These are phyloP conservation scores for Catalaphyllia jardinei DNA, from an alignment of 64 coral and sea anemone genomes.

Conservation along the genomic window DNA sequence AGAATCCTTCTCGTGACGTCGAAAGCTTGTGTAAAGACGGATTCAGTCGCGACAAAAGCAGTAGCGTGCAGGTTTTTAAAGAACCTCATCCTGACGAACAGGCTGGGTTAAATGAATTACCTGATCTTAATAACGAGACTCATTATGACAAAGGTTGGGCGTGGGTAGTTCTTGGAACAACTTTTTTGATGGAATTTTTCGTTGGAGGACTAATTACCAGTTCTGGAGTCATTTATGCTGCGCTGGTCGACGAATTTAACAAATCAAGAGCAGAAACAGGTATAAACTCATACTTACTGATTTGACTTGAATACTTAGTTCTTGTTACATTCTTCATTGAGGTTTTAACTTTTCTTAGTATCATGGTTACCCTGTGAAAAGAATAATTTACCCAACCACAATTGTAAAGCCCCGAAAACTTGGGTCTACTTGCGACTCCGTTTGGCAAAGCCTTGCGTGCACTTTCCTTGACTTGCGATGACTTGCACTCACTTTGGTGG, in stretches of 20 bases:
- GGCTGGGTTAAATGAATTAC: background rate
- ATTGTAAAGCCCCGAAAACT: too few relatives aligned
- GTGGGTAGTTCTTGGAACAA: constrained; percentile 22
- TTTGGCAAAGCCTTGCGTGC: too few relatives aligned
- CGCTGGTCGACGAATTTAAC: constrained; percentile 44
- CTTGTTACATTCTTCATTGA: too few relatives aligned
- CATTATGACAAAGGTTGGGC: constrained; percentile 50
- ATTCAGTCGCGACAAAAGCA: background rate
- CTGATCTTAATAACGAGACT: background rate
- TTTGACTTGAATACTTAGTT: background rate
- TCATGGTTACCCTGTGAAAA: too few relatives aligned
- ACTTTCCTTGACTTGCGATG: too few relatives aligned
- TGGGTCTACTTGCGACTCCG: too few relatives aligned
- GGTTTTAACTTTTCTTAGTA: too few relatives aligned
- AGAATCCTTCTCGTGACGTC: background rate
- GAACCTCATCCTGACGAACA: background rate
- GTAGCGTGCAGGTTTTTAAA: background rate
- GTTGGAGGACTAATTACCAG: constrained; percentile 42
- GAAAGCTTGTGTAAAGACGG: background rate
- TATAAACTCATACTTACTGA: background rate
- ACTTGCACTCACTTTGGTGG: too few relatives aligned
- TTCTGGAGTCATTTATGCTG: constrained; percentile 53
- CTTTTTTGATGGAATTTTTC: constrained; percentile 45
- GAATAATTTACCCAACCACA: too few relatives aligned
- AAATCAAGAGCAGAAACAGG: constrained; percentile 57